These are phyloP conservation scores for Tautogolabrus adspersus DNA, from an alignment of 2,113 vertebrate genomes.

Conservation along the genomic window DNA sequence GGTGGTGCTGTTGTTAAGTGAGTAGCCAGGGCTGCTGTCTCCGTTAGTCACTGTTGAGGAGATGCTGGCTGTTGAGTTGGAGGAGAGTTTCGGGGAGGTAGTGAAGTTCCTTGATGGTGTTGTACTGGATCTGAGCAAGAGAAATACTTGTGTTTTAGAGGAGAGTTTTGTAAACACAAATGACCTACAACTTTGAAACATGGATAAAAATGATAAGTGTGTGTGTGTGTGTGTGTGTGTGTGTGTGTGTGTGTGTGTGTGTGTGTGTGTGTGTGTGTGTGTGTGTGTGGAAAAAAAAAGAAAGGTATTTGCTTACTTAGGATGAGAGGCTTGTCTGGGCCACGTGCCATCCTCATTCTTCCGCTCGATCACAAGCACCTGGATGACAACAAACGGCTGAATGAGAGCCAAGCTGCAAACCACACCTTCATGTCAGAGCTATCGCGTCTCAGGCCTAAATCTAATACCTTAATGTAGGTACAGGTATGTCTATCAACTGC, in stretches of 20 bases:
- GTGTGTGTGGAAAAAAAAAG: no score
- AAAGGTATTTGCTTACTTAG: conserved; percentile 85
- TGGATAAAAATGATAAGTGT: no score
- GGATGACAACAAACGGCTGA: conserved; percentile 50
- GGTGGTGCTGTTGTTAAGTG: conserved; percentile 90
- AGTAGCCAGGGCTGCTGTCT: conserved; percentile 89
- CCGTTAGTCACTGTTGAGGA: conserved; percentile 93
- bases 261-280: no score
- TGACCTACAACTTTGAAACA: no score
- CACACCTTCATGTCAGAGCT: conserved; percentile 20
- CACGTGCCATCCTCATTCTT: conserved; percentile 96
- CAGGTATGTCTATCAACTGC: not conserved
- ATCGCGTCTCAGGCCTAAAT: conserved; percentile 14
- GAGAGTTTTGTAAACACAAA: no score
- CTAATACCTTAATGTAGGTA: not conserved
- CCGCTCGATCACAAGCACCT: conserved; percentile 96
- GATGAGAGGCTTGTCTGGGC: conserved; percentile 89
- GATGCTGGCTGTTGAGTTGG: conserved; percentile 89
- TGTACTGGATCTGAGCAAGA: conserved; percentile 89
- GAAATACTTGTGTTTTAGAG: not conserved
- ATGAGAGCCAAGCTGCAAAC: conserved; percentile 27
- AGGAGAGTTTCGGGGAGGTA: conserved; percentile 94
- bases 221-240: no score
- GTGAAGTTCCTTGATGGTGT: conserved; percentile 93
- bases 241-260: no score